Conservation (phyloP, 2,113 vertebrate species). For the Oreochromis niloticus region DNA sequence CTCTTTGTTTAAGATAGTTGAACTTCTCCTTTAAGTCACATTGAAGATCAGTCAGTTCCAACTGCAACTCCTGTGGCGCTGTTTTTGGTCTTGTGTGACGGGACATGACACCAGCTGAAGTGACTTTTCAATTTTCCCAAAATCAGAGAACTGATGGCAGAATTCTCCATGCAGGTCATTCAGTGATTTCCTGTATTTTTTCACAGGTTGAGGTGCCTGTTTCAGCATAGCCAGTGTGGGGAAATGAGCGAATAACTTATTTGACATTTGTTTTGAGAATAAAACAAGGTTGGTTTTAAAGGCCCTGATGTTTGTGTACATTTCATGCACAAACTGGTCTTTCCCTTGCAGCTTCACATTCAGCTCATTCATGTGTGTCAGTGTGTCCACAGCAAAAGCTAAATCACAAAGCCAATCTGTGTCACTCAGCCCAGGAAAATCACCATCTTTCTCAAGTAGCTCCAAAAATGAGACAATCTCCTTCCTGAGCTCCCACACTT, state of each 20-base stretch:
- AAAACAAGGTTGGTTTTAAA: neutral
- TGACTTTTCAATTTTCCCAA: neutral
- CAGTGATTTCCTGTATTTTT: neutral
- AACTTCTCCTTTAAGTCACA: neutral
- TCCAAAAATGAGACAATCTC: fast-evolving
- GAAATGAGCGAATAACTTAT: neutral
- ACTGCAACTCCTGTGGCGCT: neutral
- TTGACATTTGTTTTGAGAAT: neutral
- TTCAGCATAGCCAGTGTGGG: neutral
- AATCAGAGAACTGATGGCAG: neutral
- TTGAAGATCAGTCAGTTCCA: neutral
- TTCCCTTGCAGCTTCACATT: neutral
- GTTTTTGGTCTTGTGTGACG: neutral
- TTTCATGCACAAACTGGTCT: neutral
- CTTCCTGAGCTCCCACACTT: fast-evolving
- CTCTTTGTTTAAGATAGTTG: neutral
- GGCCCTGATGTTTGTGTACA: fast-evolving
- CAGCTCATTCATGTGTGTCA: neutral
- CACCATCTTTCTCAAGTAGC: neutral
- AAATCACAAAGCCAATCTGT: neutral
- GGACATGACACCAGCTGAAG: fast-evolving
- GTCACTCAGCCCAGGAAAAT: neutral
- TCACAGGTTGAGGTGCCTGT: fast-evolving
- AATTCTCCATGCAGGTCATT: neutral
- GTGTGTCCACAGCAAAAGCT: neutral